Percentiles rank a stretch among this genome's conserved stretches.
phyloP scores from a whole-genome alignment of 2,113 vertebrate species.

The Tichodroma muraria region DNA sequence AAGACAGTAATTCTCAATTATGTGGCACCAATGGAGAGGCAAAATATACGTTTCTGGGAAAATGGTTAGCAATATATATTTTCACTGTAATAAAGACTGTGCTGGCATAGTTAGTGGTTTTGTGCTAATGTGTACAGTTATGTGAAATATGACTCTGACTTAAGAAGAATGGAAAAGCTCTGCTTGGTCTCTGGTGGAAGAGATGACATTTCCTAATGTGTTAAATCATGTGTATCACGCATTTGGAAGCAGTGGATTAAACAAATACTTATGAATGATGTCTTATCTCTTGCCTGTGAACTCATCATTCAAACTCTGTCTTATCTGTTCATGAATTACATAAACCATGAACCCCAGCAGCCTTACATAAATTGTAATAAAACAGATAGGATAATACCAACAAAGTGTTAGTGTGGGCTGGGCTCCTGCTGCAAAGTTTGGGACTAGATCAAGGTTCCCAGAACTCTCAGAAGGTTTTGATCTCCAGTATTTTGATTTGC shows the following conservation, averaged over 20 bases:
- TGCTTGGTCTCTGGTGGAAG: neutral
- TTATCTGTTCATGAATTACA: slow-evolving; percentile 31
- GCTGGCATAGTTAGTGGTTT: neutral
- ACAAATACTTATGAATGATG: slow-evolving; percentile 2
- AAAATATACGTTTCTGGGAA: neutral
- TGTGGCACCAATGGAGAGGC: neutral
- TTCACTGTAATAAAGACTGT: slow-evolving; percentile 8
- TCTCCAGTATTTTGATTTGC: neutral
- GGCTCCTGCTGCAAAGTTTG: neutral
- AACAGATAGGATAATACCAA: neutral
- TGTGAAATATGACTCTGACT: slow-evolving; percentile 20
- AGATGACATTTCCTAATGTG: slow-evolving; percentile 27
- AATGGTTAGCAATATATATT: slow-evolving; percentile 23
- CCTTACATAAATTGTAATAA: neutral
- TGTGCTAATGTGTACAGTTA: neutral
- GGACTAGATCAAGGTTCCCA: neutral
- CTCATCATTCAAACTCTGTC: neutral
- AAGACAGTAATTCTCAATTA: slow-evolving; percentile 7
- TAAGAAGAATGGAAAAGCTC: neutral
- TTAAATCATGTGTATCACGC: neutral
- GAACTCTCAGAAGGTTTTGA: neutral
- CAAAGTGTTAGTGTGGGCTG: neutral
- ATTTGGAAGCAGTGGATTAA: slow-evolving; percentile 38
- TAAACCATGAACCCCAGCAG: neutral
- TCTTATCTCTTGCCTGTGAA: slow-evolving; percentile 24